Evolutionary conservation across 2,888 invertebrate species (phyloP).

Genomic region (Masnerella sp.): DNA sequence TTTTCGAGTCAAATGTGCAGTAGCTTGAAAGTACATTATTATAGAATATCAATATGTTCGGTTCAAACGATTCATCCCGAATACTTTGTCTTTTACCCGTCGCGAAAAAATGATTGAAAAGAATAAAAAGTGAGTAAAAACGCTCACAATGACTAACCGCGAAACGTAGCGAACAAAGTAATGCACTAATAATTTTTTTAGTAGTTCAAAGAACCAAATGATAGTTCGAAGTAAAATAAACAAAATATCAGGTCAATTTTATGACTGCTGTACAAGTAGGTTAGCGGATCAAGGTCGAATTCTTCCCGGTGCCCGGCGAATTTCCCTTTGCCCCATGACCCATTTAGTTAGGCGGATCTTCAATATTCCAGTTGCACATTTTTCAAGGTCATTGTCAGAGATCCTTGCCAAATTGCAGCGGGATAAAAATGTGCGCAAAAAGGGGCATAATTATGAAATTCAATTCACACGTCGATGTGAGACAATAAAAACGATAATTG

Average conservation of each 20-base stretch:
- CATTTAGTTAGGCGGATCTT: slow-evolving; percentile 37
- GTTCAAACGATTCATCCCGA: too few relatives aligned
- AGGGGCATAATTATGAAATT: too few relatives aligned
- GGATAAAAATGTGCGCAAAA: not conserved
- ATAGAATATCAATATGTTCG: too few relatives aligned
- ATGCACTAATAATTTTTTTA: slow-evolving; percentile 14
- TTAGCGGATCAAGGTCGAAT: slow-evolving; percentile 39
- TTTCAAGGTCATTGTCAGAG: slow-evolving; percentile 39
- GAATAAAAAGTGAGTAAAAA: too few relatives aligned
- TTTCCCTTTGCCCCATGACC: slow-evolving; percentile 43
- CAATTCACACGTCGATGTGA: too few relatives aligned
- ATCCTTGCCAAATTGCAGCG: slow-evolving; percentile 20
- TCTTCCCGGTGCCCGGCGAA: slow-evolving; percentile 38
- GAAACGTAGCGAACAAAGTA: too few relatives aligned
- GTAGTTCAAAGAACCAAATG: slow-evolving; percentile 15
- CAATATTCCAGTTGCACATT: slow-evolving; percentile 30
- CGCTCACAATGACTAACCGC: too few relatives aligned
- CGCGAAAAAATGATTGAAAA: too few relatives aligned
- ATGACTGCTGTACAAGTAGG: slow-evolving; percentile 36
- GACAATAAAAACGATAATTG: not conserved
- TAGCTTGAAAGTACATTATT: too few relatives aligned
- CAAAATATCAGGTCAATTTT: slow-evolving; percentile 36
- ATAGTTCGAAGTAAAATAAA: slow-evolving; percentile 21
- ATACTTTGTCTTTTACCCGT: too few relatives aligned
- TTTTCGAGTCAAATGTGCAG: too few relatives aligned